Conservation (phyloP, 1,140 invertebrate species). For the Dendrolimus punctatus region DNA sequence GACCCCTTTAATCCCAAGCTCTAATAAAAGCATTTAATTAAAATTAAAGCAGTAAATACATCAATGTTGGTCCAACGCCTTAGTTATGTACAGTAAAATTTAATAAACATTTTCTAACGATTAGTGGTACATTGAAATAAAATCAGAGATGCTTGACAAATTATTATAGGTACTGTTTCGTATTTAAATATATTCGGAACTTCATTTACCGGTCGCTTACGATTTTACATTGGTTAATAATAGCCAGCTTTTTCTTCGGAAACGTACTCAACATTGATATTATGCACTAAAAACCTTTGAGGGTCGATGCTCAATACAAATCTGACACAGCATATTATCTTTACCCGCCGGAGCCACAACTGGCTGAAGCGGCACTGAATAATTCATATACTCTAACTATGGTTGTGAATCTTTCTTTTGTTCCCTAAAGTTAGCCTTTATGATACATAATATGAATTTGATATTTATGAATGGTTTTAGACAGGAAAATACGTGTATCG, state of each 20-base stretch:
- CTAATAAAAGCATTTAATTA: slow-evolving; percentile 58
- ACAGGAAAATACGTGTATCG: background rate
- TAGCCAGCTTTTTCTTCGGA: no score
- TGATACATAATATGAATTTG: background rate
- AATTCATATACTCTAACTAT: slow-evolving; percentile 24
- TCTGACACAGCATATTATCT: slow-evolving; percentile 15
- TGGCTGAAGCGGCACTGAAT: slow-evolving; percentile 15
- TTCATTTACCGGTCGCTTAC: no score
- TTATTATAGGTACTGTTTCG: no score
- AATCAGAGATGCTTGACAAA: background rate
- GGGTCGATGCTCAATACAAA: slow-evolving; percentile 18
- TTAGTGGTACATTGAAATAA: slow-evolving; percentile 8
- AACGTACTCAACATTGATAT: no score
- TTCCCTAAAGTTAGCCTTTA: slow-evolving; percentile 6
- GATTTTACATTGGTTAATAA: no score
- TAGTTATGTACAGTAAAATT: slow-evolving; percentile 12
- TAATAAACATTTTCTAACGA: slow-evolving; percentile 14
- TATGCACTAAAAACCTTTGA: slow-evolving; percentile 5
- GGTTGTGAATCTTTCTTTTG: slow-evolving; percentile 25
- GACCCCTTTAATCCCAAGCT: slow-evolving; percentile 43
- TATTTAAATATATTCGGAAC: no score
- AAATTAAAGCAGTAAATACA: slow-evolving; percentile 36
- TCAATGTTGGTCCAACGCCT: slow-evolving; percentile 12
- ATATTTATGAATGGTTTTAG: background rate
- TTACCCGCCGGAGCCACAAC: slow-evolving; percentile 2